Percentiles rank a stretch among this genome's conserved stretches.
phyloP scores from a whole-genome alignment of 1,140 invertebrate species.

The Brevipalpus yothersi region DNA sequence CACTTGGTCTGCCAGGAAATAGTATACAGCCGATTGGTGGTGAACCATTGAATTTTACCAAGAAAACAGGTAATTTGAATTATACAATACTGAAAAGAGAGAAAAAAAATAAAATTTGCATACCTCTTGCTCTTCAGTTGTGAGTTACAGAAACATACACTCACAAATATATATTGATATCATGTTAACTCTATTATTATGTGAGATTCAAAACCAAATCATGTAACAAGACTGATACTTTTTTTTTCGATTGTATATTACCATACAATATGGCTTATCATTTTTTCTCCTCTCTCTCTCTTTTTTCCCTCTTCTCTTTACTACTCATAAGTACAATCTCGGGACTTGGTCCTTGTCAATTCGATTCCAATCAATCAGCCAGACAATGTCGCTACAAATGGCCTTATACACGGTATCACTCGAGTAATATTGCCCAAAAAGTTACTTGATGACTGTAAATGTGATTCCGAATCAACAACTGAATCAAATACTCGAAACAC shows the following conservation, averaged over 20 bases:
- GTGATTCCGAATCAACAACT: not conserved
- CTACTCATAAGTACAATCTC: not conserved
- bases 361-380: conserved; percentile 16
- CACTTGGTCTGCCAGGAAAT: conserved; percentile 6
- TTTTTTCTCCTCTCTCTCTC: no score
- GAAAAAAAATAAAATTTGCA: no score
- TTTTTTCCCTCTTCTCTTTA: no score
- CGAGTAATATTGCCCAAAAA: conserved; percentile 22
- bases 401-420: conserved; percentile 28
- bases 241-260: no score
- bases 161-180: no score
- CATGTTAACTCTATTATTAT: no score
- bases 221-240: no score
- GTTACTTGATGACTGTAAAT: conserved; percentile 10
- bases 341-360: conserved; percentile 12
- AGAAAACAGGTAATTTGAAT: conserved; percentile 6
- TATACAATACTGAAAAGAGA: not conserved
- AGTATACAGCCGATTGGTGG: conserved; percentile 9
- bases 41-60: conserved; percentile 7
- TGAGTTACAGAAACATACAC: no score
- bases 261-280: no score
- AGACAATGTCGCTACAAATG: conserved; percentile 18
- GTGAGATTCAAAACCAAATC: no score
- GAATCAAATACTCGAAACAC: not conserved
- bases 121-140: no score